Evolutionary conservation across 2,888 invertebrate species (phyloP), one percentile per base, ranked within the genome.

Genomic region (Eupithecia centaureata): DNA sequence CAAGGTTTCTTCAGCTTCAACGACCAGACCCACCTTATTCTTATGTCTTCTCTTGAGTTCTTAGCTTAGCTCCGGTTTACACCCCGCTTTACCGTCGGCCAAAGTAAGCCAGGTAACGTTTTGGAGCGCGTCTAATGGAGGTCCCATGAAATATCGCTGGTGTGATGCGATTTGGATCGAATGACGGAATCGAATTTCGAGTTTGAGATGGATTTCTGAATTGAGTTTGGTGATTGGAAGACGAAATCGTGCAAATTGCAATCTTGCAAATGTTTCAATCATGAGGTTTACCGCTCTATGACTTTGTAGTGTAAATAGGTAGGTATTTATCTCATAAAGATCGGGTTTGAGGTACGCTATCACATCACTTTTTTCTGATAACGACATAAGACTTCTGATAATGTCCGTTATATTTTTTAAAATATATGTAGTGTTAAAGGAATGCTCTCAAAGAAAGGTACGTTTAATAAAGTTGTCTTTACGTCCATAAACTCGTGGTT

Each of bases 61-160:
- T 12, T 13, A 3, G 51, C 25, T 52, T 7, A 52, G 13, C 25
- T 51, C 27, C 52, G 15, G 27, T 52, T 15, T 52, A 27, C 7
- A 52, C 13, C 15, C 13, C 5, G 15, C 52, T 27, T 27, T 52
- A 52, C 13, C 52, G 7, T 52, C 47, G 18, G 15, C 1, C 13
- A 51, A 57, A 51, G 66, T 66, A 57, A 61, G 61, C 57, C 66
- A 67, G 67, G 67, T 67, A 63, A 63, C 62, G 59, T 67, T 66
- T 67, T 32, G 67, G 18, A 67, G 58, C 67, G 67, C 62, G 58
- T 51, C 59, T 30, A 67, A 67, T 67, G 30, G 22, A 32, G 30
- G 30, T 2, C 25, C 22, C 27, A 30, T 58, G 67, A 27, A 35
- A 52, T 67, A 52, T 63, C 32, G 63, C 27, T 59, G 28, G 52